Evolutionary conservation across 2,113 vertebrate species (phyloP).

Genomic region (Silurus meridionalis): DNA sequence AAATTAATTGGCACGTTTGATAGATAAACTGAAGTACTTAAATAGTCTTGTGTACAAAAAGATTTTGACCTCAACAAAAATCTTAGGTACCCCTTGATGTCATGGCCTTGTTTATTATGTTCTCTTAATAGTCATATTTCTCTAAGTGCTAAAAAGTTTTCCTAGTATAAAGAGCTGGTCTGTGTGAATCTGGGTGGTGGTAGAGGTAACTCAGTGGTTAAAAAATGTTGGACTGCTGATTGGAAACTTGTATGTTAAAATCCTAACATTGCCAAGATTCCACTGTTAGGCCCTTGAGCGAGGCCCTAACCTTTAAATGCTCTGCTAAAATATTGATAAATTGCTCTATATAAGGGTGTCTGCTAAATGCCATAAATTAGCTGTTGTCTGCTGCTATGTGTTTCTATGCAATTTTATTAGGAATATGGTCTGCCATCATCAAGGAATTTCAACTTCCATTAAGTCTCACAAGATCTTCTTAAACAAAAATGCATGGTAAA

Average conservation of each 20-base stretch:
- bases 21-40: neutral
- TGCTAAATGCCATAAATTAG: neutral
- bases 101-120: neutral
- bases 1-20: neutral
- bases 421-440: neutral
- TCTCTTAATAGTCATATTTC: neutral
- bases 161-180: neutral
- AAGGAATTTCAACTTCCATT: neutral
- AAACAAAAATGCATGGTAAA: slow-evolving; percentile 50
- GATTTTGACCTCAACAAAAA: neutral
- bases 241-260: no score
- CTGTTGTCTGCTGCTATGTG: neutral
- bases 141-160: neutral
- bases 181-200: neutral
- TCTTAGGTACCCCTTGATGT: neutral
- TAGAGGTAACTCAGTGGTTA: no score
- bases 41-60: neutral
- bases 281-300: no score
- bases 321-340: no score
- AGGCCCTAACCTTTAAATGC: no score
- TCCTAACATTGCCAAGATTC: no score
- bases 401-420: neutral
- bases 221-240: no score
- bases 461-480: slow-evolving; percentile 35
- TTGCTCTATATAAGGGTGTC: no score